A percentile compares a stretch with the other conserved stretches of the same genome.
Conservation (phyloP, 1,140 invertebrate species). For the Cydia splendana region DNA sequence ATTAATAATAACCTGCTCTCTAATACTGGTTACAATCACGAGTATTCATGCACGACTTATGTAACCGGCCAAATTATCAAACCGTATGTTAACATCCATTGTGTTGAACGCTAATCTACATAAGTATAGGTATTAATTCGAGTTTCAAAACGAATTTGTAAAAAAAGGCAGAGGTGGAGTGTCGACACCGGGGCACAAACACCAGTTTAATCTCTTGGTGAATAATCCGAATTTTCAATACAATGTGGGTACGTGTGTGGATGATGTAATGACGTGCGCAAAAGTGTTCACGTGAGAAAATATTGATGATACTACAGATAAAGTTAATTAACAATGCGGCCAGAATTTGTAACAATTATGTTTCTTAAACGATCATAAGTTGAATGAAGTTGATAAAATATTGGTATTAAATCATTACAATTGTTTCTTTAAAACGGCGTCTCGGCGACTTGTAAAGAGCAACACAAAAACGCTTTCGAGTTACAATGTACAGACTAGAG, state of each 20-base stretch:
- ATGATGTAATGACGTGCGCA: slow-evolving; percentile 44
- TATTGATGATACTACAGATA: slow-evolving; percentile 9
- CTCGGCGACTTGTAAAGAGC: slow-evolving; percentile 53
- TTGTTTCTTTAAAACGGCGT: slow-evolving; percentile 25
- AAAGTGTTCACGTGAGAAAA: slow-evolving; percentile 42
- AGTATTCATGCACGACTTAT: slow-evolving; percentile 71
- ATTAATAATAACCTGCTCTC: slow-evolving; percentile 75
- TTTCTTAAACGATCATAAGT: slow-evolving; percentile 29
- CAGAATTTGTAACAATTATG: slow-evolving; percentile 25
- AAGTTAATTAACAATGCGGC: slow-evolving; percentile 27
- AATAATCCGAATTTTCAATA: slow-evolving; percentile 66
- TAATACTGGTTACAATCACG: slow-evolving; percentile 67
- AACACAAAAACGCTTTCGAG: slow-evolving; percentile 59
- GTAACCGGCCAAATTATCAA: slow-evolving; percentile 73
- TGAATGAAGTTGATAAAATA: slow-evolving; percentile 32
- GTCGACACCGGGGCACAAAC: slow-evolving; percentile 60
- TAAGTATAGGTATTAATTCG: slow-evolving; percentile 78
- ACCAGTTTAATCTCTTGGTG: slow-evolving; percentile 55
- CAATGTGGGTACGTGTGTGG: slow-evolving; percentile 51
- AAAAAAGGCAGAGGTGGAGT: slow-evolving; percentile 62
- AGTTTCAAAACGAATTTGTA: slow-evolving; percentile 74
- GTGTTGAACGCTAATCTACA: slow-evolving; percentile 74
- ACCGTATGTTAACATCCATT: slow-evolving; percentile 73
- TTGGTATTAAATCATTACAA: slow-evolving; percentile 27
- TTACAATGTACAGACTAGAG: slow-evolving; percentile 43